A percentile compares a stretch with the other conserved stretches of the same genome.
These are phyloP conservation scores for Austrolebias charrua DNA, from an alignment of 2,797 vertebrate species.

Conservation along the genomic window DNA sequence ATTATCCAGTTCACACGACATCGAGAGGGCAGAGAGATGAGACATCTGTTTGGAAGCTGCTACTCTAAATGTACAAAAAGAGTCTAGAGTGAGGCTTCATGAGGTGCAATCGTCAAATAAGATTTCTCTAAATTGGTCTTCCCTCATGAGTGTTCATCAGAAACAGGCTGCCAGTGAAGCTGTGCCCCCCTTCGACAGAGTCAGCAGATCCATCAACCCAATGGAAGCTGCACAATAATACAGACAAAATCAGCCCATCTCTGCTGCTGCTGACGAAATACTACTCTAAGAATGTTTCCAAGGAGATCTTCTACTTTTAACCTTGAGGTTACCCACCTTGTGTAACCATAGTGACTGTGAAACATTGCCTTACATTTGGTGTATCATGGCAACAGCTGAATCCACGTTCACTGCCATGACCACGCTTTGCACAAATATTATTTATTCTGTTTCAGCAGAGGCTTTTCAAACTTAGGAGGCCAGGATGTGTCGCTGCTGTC, in stretches of 20 bases:
- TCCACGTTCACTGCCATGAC: conserved; percentile 19
- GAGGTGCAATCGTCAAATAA: no score
- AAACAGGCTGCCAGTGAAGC: background rate
- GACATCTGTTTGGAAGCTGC: no score
- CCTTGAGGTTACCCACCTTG: conserved; percentile 21
- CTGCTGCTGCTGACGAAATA: conserved; percentile 4
- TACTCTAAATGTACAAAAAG: no score
- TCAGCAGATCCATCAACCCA: background rate
- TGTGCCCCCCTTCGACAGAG: conserved; percentile 8
- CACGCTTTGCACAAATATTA: conserved; percentile 4
- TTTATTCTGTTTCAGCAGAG: conserved; percentile 8
- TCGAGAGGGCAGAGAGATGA: no score
- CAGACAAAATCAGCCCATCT: conserved; percentile 1
- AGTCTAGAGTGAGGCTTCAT: no score
- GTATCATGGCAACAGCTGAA: conserved; percentile 46
- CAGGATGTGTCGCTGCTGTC: background rate
- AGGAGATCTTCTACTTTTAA: conserved; percentile 42
- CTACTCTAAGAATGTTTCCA: conserved; percentile 22
- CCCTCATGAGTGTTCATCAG: background rate
- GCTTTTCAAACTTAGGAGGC: background rate
- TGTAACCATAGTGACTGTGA: conserved; percentile 40
- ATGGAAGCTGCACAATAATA: background rate
- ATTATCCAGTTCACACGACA: no score
- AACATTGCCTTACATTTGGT: conserved; percentile 16
- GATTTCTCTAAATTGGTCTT: no score